phyloP scores from a whole-genome alignment of 2,797 vertebrate species.

The Catharus ustulatus region DNA sequence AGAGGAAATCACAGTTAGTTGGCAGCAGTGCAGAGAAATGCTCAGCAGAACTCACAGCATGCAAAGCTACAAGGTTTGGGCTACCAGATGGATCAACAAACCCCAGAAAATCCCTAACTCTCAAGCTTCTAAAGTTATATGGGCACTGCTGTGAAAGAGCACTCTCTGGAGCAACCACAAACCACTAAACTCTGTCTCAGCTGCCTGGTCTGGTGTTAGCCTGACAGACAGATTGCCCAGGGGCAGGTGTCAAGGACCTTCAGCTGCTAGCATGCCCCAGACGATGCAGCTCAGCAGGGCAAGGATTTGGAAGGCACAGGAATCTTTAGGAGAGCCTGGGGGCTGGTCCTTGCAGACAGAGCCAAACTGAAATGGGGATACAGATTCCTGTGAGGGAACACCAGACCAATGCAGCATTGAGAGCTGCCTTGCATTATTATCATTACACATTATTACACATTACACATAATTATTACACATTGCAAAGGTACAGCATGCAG shows the following conservation, averaged over 20 bases:
- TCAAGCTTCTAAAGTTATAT: not conserved
- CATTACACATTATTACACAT: not conserved
- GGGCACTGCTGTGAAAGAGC: not conserved
- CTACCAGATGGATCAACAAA: not conserved
- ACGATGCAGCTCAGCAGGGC: not conserved
- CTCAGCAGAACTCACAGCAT: not conserved
- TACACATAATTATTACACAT: too few relatives aligned
- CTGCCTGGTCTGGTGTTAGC: not conserved
- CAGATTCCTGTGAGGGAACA: not conserved
- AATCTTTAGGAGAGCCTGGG: not conserved
- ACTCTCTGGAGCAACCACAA: not conserved
- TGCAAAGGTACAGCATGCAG: not conserved
- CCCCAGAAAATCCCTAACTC: not conserved
- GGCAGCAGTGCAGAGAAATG: not conserved
- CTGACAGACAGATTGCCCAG: not conserved
- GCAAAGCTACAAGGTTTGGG: not conserved
- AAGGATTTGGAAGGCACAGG: not conserved
- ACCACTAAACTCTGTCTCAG: not conserved
- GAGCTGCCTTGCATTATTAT: not conserved
- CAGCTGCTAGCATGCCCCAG: not conserved
- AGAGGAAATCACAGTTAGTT: slow-evolving; percentile 35
- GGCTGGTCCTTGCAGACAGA: not conserved
- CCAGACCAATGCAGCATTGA: fast-evolving
- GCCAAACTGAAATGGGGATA: not conserved
- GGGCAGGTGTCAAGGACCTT: not conserved